phyloP scores from a whole-genome alignment of 2,113 vertebrate genomes.

The Aplodontia rufa region DNA sequence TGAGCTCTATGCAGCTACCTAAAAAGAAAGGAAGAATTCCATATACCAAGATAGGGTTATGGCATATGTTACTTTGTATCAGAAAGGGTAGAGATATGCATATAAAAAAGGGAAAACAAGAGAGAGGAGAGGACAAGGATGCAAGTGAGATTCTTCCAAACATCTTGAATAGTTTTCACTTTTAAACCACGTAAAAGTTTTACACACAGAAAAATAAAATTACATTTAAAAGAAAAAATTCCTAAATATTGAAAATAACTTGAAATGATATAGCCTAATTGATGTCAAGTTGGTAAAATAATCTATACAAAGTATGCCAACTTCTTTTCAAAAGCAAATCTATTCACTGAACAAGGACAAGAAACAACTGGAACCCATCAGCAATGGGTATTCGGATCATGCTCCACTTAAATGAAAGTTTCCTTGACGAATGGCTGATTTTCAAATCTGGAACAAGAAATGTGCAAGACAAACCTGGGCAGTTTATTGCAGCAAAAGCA shows the following conservation, averaged over 20 bases:
- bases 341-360: conserved; percentile 33
- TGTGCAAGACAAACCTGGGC: not conserved
- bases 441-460: conserved; percentile 26
- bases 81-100: not conserved
- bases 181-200: not conserved
- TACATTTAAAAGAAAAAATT: not conserved
- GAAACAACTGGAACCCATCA: conserved; percentile 40
- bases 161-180: not conserved
- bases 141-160: not conserved
- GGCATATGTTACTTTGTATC: not conserved
- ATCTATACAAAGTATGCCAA: not conserved
- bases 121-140: not conserved
- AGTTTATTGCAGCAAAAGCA: not conserved
- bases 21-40: not conserved
- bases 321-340: conserved; percentile 42
- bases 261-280: not conserved
- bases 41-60: not conserved
- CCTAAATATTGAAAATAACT: not conserved
- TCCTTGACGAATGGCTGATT: not conserved
- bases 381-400: not conserved
- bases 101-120: not conserved
- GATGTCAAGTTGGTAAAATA: not conserved
- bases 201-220: not conserved
- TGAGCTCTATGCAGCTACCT: not conserved
- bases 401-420: not conserved